Evolutionary conservation across 1,140 invertebrate genomes (phyloP), one percentile per base, ranked within the genome.

Genomic region (Drosophila sechellia): DNA sequence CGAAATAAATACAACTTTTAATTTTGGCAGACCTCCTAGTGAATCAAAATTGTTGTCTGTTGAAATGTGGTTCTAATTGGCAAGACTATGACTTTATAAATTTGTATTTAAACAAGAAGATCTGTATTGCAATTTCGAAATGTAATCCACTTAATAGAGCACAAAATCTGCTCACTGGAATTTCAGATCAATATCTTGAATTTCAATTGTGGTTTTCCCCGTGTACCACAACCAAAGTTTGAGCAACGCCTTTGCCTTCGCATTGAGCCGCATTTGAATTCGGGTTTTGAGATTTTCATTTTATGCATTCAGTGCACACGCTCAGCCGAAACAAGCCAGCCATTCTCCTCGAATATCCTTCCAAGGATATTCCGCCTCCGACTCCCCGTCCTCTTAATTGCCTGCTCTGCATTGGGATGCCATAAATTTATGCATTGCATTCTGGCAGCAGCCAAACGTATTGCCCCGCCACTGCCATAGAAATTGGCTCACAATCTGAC

Each of bases 361-460:
- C 17, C 55, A 5, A 45, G 31, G 35, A 25, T n/a, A 42, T 39
- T 42, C 27, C 12, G 12, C 11, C 42, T 17, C 42, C 17, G 25
- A 17, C 55, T 35, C 27, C 27, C 6, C 6, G 45, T 37, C 54
- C 58, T 60, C 78, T 87, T 87, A 86, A 86, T 86, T 86, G 83
- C 81, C 81, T 80, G 63, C 71, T 81, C 57, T 40, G 69, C 55
- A 58, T 52, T 63, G 78, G 61, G 74, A 79, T 72, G 75, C 70
- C 64, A 87, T 87, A 86, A 86, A 86, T 86, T 86, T 86, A 87
- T 86, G 83, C 83, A 86, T 86, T 86, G 83, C 83, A 86, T 87
- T 85, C 66, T 84, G 68, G 50, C 35, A 66, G 56, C 63, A 59
- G 52, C 35, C 70, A 40, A 60, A 64, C 61, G 69, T 71, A 84